Evolutionary conservation across 2,888 invertebrate genomes (phyloP), one percentile per base, ranked within the genome.

Genomic region (Tenodera sinensis): DNA sequence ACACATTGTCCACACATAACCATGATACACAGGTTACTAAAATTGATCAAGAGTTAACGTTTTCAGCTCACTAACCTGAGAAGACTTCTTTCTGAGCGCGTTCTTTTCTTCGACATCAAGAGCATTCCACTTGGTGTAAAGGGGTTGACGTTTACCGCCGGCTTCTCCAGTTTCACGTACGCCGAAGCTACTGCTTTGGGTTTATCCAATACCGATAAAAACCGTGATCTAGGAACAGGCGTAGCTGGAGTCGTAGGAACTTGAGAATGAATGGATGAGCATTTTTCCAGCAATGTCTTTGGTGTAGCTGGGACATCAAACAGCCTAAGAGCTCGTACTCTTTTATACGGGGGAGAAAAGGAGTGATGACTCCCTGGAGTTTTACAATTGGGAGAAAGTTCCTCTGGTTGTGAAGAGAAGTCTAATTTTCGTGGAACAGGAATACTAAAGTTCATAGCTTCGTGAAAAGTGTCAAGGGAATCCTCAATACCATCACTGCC

Each of bases 291-390:
- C 28, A 98, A 94, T 0, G 97, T 97, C 93, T 97, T 97, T 6
- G 98, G 98, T 7, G 98, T 97, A 91, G 97, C 96, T 0, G 98
- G 98, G 88, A 97, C 97, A 93, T 98, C 97, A 92, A 97, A 97
- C 1, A 98, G 93, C 91, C 97, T 95, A 92, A 94, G 92, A 1
- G 95, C 95, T 91, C 95, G 92, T 81, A 95, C 95, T 91, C 94
- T 93, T 91, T 95, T 95, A 91, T 95, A 95, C 14, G 96, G 96
- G 71, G 96, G 96, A 8, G 93, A 91, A 86, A 89, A 81, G 20
- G 89, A 34, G 83, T 82, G 34, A 14, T 30, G 71, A 27, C 71
- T 15, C 20, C 28, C 9, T 82, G 84, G 82, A 34, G 14, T 82
- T 25, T 81, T 54, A 20, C 81, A 28, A 27, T 87, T 83, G 1